Conservation (phyloP, 2,797 vertebrate species). For the Hozukius guyotensis region DNA sequence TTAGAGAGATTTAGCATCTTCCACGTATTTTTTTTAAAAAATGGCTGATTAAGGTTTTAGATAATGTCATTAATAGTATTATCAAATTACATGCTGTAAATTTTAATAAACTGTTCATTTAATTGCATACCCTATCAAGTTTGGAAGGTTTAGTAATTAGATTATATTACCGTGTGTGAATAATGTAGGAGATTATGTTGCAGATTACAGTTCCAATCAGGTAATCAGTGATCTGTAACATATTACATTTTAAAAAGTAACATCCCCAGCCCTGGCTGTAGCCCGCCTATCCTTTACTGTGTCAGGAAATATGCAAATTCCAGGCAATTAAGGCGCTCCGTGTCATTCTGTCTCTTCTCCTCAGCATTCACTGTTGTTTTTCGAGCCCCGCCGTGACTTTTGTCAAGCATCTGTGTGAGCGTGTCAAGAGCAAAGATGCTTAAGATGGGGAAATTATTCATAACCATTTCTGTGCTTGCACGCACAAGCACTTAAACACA, state of each 20-base stretch:
- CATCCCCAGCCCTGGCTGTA: constrained; percentile 39
- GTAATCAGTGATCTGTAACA: constrained; percentile 74
- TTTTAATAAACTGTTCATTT: constrained; percentile 56
- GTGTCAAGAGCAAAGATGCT: constrained; percentile 56
- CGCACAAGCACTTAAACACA: constrained; percentile 1
- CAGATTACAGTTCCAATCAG: constrained; percentile 77
- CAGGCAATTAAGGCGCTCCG: constrained; percentile 62
- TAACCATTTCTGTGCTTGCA: constrained; percentile 3
- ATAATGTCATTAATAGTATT: constrained; percentile 52
- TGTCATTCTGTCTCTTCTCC: constrained; percentile 55
- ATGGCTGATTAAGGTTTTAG: constrained; percentile 33
- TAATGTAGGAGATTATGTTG: constrained; percentile 70
- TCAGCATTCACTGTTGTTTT: constrained; percentile 54
- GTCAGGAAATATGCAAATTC: constrained; percentile 67
- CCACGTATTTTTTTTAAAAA: background rate
- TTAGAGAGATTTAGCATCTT: constrained; percentile 1
- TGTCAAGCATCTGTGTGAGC: constrained; percentile 59
- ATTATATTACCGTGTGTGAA: constrained; percentile 64
- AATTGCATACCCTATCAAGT: constrained; percentile 56
- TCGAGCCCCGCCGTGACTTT: constrained; percentile 51
- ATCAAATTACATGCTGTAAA: constrained; percentile 59
- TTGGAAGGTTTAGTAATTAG: constrained; percentile 62
- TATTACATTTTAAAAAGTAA: constrained; percentile 67
- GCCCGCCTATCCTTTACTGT: constrained; percentile 38
- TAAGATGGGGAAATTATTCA: constrained; percentile 64